Evolutionary conservation across 2,113 vertebrate genomes (phyloP).

Genomic region (Athene cunicularia): DNA sequence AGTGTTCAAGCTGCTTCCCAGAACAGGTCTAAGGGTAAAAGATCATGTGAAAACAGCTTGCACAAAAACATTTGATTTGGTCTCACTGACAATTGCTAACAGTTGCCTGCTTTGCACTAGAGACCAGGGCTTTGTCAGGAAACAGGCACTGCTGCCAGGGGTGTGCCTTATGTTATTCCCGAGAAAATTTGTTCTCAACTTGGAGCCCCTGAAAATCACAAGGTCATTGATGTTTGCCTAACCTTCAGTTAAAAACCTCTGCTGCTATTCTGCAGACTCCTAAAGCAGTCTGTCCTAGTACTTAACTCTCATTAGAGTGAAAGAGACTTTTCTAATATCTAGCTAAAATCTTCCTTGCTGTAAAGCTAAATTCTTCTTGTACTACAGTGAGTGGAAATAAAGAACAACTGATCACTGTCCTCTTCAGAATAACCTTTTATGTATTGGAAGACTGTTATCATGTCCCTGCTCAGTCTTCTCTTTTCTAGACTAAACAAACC

Average conservation of each 20-base stretch:
- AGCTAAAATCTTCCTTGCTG: neutral
- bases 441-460: conserved; percentile 22
- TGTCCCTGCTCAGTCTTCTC: conserved; percentile 25
- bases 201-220: neutral
- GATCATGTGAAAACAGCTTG: neutral
- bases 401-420: neutral
- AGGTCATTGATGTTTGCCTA: conserved; percentile 26
- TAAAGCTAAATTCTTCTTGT: conserved; percentile 1
- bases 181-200: neutral
- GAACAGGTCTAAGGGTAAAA: neutral
- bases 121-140: neutral
- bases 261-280: neutral
- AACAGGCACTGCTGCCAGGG: neutral
- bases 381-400: neutral
- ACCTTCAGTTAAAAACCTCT: neutral
- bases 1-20: neutral
- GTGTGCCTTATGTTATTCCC: neutral
- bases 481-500: conserved; percentile 67
- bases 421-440: conserved; percentile 22
- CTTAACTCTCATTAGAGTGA: neutral
- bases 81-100: neutral
- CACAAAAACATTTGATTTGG: neutral
- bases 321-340: neutral
- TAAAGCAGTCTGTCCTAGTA: neutral
- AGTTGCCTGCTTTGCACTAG: neutral